Percentiles rank a stretch among this genome's conserved stretches.
These are phyloP conservation scores for Leptinotarsa peninsularis DNA, from an alignment of 2,888 invertebrate species.

Conservation along the genomic window DNA sequence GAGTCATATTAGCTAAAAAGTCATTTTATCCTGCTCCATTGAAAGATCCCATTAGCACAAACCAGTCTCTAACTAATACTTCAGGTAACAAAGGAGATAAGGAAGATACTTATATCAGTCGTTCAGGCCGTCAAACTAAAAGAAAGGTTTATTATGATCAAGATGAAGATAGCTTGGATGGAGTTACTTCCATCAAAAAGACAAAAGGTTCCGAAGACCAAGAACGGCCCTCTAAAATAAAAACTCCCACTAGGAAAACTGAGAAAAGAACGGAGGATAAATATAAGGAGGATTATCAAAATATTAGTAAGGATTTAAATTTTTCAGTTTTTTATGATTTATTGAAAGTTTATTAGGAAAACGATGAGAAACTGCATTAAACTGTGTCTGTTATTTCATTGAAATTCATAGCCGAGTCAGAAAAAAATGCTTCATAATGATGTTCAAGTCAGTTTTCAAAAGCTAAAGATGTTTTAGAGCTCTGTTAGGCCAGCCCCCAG, in stretches of 20 bases:
- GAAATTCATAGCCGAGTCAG: no score
- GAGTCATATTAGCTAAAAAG: constrained; percentile 27
- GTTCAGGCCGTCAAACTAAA: constrained; percentile 40
- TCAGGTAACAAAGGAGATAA: constrained; percentile 18
- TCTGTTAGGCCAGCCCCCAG: no score
- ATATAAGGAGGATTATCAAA: neutral
- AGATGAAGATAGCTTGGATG: constrained; percentile 35
- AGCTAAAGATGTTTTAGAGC: no score
- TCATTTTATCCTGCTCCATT: constrained; percentile 36
- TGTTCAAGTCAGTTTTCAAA: no score
- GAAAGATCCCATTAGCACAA: constrained; percentile 24
- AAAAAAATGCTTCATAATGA: no score
- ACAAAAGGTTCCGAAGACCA: constrained; percentile 29
- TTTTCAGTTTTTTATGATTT: neutral
- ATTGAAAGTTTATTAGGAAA: no score
- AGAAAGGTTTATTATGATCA: constrained; percentile 39
- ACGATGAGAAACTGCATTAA: neutral
- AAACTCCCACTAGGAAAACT: constrained; percentile 25
- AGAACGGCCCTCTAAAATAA: constrained; percentile 35
- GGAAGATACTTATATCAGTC: constrained; percentile 36
- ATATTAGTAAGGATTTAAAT: neutral
- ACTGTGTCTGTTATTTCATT: neutral
- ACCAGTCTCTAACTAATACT: constrained; percentile 14
- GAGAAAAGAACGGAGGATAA: neutral
- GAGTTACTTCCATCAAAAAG: constrained; percentile 30